These are phyloP conservation scores for Pomatorhinus ruficollis DNA, from an alignment of 2,113 vertebrate genomes.

Conservation along the genomic window DNA sequence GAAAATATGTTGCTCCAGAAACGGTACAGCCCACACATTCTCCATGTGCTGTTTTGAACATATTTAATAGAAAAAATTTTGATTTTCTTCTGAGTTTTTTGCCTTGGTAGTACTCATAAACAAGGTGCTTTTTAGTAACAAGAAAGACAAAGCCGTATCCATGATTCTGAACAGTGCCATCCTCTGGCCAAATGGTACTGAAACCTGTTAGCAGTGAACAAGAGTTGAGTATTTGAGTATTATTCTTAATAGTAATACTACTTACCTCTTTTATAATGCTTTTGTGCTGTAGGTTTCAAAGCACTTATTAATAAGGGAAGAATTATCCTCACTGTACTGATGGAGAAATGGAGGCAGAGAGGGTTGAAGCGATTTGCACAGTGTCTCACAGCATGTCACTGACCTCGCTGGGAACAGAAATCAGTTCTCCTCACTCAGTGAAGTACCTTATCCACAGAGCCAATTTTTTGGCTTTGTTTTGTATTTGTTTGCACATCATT, in stretches of 20 bases:
- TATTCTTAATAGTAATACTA: slow-evolving; percentile 37
- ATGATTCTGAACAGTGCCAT: background rate
- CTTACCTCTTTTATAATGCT: slow-evolving; percentile 58
- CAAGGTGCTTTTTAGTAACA: background rate
- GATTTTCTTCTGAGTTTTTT: background rate
- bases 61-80: background rate
- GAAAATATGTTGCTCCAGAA: background rate
- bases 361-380: slow-evolving; percentile 65
- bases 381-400: slow-evolving; percentile 66
- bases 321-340: slow-evolving; percentile 65
- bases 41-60: background rate
- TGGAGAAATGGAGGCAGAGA: slow-evolving; percentile 62
- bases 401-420: slow-evolving; percentile 63
- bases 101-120: background rate
- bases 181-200: background rate
- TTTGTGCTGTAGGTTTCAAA: slow-evolving; percentile 66
- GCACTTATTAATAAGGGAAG: slow-evolving; percentile 64
- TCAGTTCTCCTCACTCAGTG: slow-evolving; percentile 61
- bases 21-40: background rate
- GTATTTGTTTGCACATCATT: slow-evolving; percentile 33
- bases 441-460: slow-evolving; percentile 57
- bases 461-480: slow-evolving; percentile 41
- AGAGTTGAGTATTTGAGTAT: slow-evolving; percentile 1
- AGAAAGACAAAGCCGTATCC: background rate
- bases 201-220: slow-evolving; percentile 2